Conservation (phyloP, 2,113 vertebrate species). For the Fregata magnificens region DNA sequence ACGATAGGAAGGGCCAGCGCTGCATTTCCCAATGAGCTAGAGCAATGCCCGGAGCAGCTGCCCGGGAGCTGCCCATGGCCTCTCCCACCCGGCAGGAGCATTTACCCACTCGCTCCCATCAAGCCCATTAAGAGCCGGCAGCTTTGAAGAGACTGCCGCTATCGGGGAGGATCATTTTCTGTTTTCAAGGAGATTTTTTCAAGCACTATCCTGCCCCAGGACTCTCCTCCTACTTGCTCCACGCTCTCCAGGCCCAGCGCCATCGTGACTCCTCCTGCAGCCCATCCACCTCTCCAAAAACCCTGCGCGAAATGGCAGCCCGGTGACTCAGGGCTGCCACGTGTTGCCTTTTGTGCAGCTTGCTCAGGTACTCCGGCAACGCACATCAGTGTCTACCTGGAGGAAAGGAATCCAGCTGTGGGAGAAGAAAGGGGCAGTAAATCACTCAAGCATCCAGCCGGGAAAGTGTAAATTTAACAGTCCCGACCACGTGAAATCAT, state of each 20-base stretch:
- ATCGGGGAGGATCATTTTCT: neutral
- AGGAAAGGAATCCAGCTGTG: neutral
- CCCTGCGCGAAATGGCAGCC: neutral
- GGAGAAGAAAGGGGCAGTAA: neutral
- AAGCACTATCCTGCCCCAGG: neutral
- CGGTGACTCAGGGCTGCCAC: neutral
- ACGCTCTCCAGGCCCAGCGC: neutral
- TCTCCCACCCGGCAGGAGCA: accelerated
- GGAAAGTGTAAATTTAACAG: neutral
- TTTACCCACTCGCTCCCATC: neutral
- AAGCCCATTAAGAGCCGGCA: neutral
- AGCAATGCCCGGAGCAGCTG: neutral
- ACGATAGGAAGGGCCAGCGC: neutral
- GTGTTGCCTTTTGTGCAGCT: slow-evolving; percentile 15
- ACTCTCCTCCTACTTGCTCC: neutral
- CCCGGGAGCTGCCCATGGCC: neutral
- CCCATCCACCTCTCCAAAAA: neutral
- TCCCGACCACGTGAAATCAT: neutral
- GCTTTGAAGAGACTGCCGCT: neutral
- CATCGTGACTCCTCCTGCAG: neutral
- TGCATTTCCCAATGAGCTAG: accelerated
- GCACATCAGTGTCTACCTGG: neutral
- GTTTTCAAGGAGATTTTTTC: neutral
- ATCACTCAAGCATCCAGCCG: neutral
- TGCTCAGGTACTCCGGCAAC: neutral